These are phyloP conservation scores for Huso huso DNA, from an alignment of 2,797 vertebrate genomes.

Conservation along the genomic window DNA sequence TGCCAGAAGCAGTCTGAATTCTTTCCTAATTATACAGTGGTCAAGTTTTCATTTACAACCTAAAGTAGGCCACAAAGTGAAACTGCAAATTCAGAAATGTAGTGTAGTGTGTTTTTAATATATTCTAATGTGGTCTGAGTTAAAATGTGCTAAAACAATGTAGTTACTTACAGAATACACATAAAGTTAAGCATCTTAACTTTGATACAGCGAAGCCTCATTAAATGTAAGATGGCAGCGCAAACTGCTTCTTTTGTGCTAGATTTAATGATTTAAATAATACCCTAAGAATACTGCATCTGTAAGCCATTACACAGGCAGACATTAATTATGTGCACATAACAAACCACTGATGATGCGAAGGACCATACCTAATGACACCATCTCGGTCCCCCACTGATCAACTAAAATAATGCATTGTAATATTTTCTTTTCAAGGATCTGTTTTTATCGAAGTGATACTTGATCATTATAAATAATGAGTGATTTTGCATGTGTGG, in stretches of 20 bases:
- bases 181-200: conserved; percentile 24
- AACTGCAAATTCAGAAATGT: conserved; percentile 21
- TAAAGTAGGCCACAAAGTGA: conserved; percentile 7
- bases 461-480: no score
- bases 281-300: conserved; percentile 16
- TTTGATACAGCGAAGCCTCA: conserved; percentile 16
- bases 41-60: conserved; percentile 18
- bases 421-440: conserved; percentile 1
- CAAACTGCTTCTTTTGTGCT: conserved; percentile 13
- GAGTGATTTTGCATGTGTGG: no score
- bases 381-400: conserved; percentile 3
- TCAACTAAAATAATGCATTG: background rate
- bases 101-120: conserved; percentile 14
- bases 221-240: conserved; percentile 10
- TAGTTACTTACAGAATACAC: conserved; percentile 31
- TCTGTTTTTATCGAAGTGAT: background rate
- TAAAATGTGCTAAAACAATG: conserved; percentile 29
- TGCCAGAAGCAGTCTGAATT: conserved; percentile 27
- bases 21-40: conserved; percentile 30
- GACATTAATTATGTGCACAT: background rate
- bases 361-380: conserved; percentile 8
- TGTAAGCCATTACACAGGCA: conserved; percentile 18
- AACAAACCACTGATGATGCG: conserved; percentile 8
- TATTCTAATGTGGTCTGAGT: conserved; percentile 27
- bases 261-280: conserved; percentile 18